A percentile compares a stretch with the other conserved stretches of the same genome.
These are phyloP conservation scores for Chironomus riparius DNA, from an alignment of 2,888 invertebrate genomes.

Conservation along the genomic window DNA sequence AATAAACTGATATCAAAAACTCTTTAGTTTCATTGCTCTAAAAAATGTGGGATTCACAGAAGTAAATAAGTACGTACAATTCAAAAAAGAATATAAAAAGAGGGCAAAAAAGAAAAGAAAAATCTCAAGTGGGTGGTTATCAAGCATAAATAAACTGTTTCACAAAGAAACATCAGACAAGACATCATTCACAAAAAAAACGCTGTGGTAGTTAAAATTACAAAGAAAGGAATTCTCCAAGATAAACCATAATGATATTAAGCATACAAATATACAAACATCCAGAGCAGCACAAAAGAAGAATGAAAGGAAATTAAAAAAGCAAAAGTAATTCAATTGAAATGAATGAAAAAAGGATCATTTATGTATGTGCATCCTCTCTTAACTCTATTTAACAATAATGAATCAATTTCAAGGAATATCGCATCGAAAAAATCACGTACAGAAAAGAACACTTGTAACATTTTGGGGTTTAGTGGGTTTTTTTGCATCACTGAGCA, in stretches of 20 bases:
- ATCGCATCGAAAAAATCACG: background rate
- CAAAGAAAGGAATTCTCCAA: background rate
- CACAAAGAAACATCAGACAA: background rate
- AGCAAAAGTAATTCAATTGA: background rate
- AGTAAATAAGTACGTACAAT: no score
- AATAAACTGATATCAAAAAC: no score
- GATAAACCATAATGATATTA: no score
- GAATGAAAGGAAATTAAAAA: background rate
- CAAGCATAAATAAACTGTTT: background rate
- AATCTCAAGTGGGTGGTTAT: background rate
- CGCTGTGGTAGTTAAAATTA: background rate
- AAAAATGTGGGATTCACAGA: background rate
- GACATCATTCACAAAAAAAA: background rate
- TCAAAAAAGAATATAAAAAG: background rate
- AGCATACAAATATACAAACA: background rate
- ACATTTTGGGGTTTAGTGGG: conserved; percentile 15
- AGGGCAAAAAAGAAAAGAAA: background rate
- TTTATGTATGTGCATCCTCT: background rate
- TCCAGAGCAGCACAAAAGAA: background rate
- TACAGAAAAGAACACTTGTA: conserved; percentile 11
- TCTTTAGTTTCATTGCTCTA: no score
- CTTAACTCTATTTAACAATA: conserved; percentile 5
- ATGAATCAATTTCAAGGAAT: background rate
- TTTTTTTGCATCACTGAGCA: conserved; percentile 5
- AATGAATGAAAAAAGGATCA: background rate